Evolutionary conservation across 2,113 vertebrate species (phyloP).

Genomic region (Seriola aureovittata): DNA sequence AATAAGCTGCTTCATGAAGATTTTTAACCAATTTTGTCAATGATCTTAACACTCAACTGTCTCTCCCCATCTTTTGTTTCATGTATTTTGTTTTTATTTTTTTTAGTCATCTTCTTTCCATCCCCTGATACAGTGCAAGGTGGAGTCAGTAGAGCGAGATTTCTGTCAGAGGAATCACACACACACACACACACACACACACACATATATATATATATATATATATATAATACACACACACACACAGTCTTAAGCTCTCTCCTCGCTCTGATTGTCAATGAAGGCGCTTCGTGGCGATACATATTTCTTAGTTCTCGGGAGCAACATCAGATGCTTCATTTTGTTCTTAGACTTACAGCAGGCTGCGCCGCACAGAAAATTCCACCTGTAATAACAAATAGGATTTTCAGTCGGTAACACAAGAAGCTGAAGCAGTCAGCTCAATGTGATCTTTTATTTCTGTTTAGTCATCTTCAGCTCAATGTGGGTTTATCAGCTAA

Average conservation of each 20-base stretch:
- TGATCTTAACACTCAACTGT: not conserved
- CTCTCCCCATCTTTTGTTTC: too few relatives aligned
- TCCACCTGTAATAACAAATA: slow-evolving; percentile 12
- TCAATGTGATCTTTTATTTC: slow-evolving; percentile 20
- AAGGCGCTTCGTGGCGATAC: slow-evolving; percentile 19
- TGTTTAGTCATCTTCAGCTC: slow-evolving; percentile 22
- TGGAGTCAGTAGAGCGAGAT: not conserved
- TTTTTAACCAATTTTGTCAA: not conserved
- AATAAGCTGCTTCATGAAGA: slow-evolving; percentile 17
- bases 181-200: not conserved
- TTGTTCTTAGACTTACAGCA: not conserved
- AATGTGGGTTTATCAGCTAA: slow-evolving; percentile 30
- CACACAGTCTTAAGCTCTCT: slow-evolving; percentile 5
- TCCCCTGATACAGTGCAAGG: slow-evolving; percentile 8
- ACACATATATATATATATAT: slow-evolving; percentile 2
- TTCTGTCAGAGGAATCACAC: not conserved
- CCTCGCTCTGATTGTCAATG: slow-evolving; percentile 51
- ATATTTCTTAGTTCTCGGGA: slow-evolving; percentile 40
- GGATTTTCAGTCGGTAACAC: slow-evolving; percentile 17
- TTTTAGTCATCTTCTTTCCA: slow-evolving; percentile 1
- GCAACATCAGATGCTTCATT: slow-evolving; percentile 28
- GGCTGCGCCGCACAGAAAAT: not conserved
- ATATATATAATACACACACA: slow-evolving; percentile 10
- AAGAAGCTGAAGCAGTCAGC: not conserved
- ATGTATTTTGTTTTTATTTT: not conserved